Conservation (phyloP, 2,113 vertebrate genomes). For the Carollia perspicillata region DNA sequence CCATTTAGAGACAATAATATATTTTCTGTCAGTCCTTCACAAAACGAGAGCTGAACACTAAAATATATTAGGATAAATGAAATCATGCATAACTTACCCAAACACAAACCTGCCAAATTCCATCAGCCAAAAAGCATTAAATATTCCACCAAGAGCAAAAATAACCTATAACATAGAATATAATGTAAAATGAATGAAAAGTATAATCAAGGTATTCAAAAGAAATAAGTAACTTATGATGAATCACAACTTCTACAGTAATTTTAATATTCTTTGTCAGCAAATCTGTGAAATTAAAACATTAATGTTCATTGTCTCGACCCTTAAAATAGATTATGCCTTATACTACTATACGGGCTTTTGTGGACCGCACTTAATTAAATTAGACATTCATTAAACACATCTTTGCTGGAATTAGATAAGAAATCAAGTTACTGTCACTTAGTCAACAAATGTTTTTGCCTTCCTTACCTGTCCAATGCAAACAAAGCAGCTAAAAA, state of each 20-base stretch:
- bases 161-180: constrained; percentile 83
- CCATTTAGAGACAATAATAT: neutral
- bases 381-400: neutral
- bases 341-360: neutral
- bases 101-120: constrained; percentile 94
- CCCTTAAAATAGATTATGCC: neutral
- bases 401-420: neutral
- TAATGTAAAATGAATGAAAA: neutral
- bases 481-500: constrained; percentile 94
- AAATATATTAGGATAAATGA: neutral
- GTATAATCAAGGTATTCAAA: constrained; percentile 9
- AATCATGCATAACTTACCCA: constrained; percentile 87
- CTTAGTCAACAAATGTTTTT: neutral
- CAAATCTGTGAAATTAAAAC: constrained; percentile 37
- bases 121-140: constrained; percentile 93
- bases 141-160: constrained; percentile 91
- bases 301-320: neutral
- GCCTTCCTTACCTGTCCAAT: constrained; percentile 89
- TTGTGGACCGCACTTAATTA: neutral
- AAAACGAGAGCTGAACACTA: neutral
- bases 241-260: neutral
- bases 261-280: neutral
- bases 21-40: neutral
- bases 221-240: neutral
- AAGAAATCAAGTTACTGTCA: neutral